A percentile compares a stretch with the other conserved stretches of the same genome.
Conservation (phyloP, 2,888 invertebrate species). For the Pristionchus japonicus region DNA sequence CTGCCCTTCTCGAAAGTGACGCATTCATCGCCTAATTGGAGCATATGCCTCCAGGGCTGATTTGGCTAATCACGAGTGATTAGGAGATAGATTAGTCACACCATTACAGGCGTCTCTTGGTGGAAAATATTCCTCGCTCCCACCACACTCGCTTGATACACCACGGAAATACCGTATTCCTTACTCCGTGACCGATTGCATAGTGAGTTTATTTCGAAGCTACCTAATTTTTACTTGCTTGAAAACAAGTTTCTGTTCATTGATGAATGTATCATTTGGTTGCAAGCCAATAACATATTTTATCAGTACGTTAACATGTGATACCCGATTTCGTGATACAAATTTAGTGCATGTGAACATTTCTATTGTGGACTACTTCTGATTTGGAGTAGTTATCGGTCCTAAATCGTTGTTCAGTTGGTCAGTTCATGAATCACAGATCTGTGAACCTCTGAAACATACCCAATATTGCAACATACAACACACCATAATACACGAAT, state of each 20-base stretch:
- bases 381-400: neutral
- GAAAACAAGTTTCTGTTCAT: constrained; percentile 14
- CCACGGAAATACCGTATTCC: neutral
- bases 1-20: constrained; percentile 44
- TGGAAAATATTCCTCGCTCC: neutral
- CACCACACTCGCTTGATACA: neutral
- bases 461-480: constrained; percentile 1
- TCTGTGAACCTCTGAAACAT: neutral
- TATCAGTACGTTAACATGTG: neutral
- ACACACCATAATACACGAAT: neutral
- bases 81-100: too few relatives aligned
- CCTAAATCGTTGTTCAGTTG: neutral
- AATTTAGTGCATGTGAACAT: neutral
- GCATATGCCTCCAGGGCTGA: constrained; percentile 39
- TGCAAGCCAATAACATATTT: constrained; percentile 25
- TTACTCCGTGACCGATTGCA: neutral
- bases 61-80: neutral
- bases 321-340: constrained; percentile 17
- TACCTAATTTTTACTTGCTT: neutral
- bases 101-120: too few relatives aligned
- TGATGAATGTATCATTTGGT: neutral
- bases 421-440: neutral
- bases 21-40: constrained; percentile 41
- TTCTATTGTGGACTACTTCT: neutral
- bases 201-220: neutral